Evolutionary conservation across 2,797 vertebrate genomes (phyloP), one percentile per base, ranked within the genome.

Genomic region (Parauchenoglanis ngamensis): DNA sequence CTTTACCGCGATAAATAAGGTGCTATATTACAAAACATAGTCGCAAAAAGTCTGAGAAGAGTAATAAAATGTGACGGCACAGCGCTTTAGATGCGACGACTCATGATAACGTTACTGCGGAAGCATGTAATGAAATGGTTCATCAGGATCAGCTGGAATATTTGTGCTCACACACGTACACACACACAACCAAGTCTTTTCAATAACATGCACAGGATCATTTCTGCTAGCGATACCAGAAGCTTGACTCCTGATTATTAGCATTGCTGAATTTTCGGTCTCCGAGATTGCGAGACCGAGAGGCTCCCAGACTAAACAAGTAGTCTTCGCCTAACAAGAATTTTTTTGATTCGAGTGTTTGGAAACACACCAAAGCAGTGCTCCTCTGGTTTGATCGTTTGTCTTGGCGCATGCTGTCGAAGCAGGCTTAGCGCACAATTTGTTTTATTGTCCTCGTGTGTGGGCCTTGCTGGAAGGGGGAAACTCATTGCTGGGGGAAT

Each of bases 381-480:
- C 67, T 87, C 54, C 85, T 82, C 77, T 82, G 76, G 83, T 83
- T 86, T 85, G 78, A 86, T 89, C 46, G 77, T 88, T 89, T 88
- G 88, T 87, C 83, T 85, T 88, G 88, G 85, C 87, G 77, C 83
- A 52, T 49, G 83, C 44, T 31, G n/a, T 85, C n/a, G 73, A 35
- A 89, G 67, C 35, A 21, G 25, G 81, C 83, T 68, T 73, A 81
- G 78, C 35, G 88, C 75, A 84, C 79, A 79, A 86, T 88, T 84
- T 77, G 87, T 87, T 89, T 89, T 86, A 90, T 85, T 87, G 87
- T 87, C 80, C 52, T 73, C 78, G 68, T 85, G 90, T 86, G 91
- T 89, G 90, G 88, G 85, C 89, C 76, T 31, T 46, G 78, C 31
- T 84, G 73, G 79, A 89, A 85, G 87, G 81, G 68, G 57, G 88